These are phyloP conservation scores for Orthonychiurus folsomi DNA, from an alignment of 2,888 invertebrate genomes.

Conservation along the genomic window DNA sequence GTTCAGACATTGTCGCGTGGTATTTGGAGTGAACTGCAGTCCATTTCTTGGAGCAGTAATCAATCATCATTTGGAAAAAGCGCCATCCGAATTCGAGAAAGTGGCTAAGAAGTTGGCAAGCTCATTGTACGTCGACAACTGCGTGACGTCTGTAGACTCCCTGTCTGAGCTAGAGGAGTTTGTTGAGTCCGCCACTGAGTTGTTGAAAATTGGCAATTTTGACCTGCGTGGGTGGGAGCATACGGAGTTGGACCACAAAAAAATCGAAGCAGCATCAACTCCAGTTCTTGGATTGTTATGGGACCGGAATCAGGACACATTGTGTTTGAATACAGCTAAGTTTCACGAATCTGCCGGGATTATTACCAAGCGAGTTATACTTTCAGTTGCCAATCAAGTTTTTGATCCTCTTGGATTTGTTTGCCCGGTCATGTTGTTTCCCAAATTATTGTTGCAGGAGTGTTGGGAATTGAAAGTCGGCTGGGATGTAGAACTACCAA, in stretches of 20 bases:
- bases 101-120: conserved; percentile 3
- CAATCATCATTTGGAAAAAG: conserved; percentile 7
- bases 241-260: background rate
- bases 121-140: conserved; percentile 19
- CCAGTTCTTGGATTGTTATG: conserved; percentile 18
- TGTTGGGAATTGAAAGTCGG: conserved; percentile 19
- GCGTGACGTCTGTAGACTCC: conserved; percentile 8
- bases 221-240: conserved; percentile 32
- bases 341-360: background rate
- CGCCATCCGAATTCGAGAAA: background rate
- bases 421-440: conserved; percentile 5
- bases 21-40: conserved; percentile 19
- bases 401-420: conserved; percentile 18
- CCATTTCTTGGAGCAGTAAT: conserved; percentile 16
- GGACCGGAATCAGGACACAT: conserved; percentile 14
- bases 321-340: conserved; percentile 22
- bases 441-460: conserved; percentile 25
- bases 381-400: conserved; percentile 10
- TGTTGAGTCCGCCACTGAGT: conserved; percentile 12
- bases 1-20: conserved; percentile 13
- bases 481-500: conserved; percentile 22
- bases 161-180: conserved; percentile 5
- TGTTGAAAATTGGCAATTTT: conserved; percentile 31
- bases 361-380: conserved; percentile 13
- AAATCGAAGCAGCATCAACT: background rate